phyloP scores from a whole-genome alignment of 2,797 vertebrate species.

The Phoeniculus purpureus region DNA sequence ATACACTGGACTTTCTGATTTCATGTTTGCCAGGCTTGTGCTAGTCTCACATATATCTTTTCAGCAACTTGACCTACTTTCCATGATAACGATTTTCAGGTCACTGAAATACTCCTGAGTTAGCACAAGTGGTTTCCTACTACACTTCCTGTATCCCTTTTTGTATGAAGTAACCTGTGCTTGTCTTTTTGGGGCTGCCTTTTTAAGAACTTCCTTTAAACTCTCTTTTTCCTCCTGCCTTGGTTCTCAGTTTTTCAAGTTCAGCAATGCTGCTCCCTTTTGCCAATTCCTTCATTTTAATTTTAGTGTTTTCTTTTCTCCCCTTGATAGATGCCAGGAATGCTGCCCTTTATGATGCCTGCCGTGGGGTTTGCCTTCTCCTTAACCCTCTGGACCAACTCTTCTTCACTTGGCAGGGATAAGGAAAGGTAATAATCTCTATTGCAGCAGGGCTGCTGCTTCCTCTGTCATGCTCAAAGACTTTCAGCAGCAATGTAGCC shows the following conservation, averaged over 20 bases:
- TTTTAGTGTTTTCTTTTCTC: not conserved
- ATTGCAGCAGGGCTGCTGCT: not conserved
- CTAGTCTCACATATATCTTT: not conserved
- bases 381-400: not conserved
- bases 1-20: not conserved
- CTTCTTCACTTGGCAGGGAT: not conserved
- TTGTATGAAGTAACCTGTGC: not conserved
- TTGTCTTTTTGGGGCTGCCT: not conserved
- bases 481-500: not conserved
- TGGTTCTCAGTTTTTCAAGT: not conserved
- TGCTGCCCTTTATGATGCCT: not conserved
- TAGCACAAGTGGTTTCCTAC: constrained; percentile 3
- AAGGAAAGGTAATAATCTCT: not conserved
- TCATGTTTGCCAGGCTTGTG: not conserved
- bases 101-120: constrained; percentile 6
- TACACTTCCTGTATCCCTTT: not conserved
- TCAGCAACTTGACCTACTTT: constrained; percentile 36
- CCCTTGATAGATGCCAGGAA: not conserved
- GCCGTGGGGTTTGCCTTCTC: not conserved
- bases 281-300: not conserved
- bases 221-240: not conserved
- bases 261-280: not conserved
- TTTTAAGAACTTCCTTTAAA: not conserved
- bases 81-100: not conserved
- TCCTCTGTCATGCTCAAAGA: not conserved